Evolutionary conservation across 1,140 invertebrate species (phyloP), one percentile per base, ranked within the genome.

Genomic region (Anastrepha obliqua): DNA sequence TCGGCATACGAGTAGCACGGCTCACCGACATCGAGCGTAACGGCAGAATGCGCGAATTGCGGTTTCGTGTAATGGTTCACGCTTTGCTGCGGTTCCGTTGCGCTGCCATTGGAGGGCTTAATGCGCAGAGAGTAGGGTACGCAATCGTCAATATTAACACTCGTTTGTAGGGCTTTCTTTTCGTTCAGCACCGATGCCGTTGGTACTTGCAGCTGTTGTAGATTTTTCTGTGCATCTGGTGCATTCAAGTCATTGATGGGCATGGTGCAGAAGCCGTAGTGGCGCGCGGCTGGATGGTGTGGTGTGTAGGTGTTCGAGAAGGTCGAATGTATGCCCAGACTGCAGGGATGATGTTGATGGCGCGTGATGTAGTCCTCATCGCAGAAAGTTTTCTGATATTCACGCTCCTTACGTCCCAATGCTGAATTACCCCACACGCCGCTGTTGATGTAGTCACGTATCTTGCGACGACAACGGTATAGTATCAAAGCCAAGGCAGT

Each of bases 331-430:
- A 94, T 91, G 93, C 94, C 89, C 94, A 95, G 92, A 88, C 94
- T 94, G 91, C 95, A 95, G 88, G 95, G 94, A 89, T 92, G 91
- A 85, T 95, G 94, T 87, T 94, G 94, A 87, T 95, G 94, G 86
- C 92, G 90, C n/a, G 96, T 95, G 91, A 96, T 97, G 93, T 97
- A 97, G 88, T 97, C 97, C 90, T 97, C 97, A n/a, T 97, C 97
- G 59, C 96, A 97, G 92, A 97, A 97, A 3, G 97, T 97, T 93
- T 98, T 97, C 91, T 97, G 97, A 90, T 98, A 98, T 90, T 97
- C 97, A 87, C 97, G 96, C 91, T 97, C 97, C 90, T 97, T 98
- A 17, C 96, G 95, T 13, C 95, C 96, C 88, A 96, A 95, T 2
- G 95, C 95, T 3, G 96, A 95, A 90, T 97, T 97, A 87, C 94